Evolutionary conservation across 2,888 invertebrate genomes (phyloP).

Genomic region (Alentia gelatinosa): DNA sequence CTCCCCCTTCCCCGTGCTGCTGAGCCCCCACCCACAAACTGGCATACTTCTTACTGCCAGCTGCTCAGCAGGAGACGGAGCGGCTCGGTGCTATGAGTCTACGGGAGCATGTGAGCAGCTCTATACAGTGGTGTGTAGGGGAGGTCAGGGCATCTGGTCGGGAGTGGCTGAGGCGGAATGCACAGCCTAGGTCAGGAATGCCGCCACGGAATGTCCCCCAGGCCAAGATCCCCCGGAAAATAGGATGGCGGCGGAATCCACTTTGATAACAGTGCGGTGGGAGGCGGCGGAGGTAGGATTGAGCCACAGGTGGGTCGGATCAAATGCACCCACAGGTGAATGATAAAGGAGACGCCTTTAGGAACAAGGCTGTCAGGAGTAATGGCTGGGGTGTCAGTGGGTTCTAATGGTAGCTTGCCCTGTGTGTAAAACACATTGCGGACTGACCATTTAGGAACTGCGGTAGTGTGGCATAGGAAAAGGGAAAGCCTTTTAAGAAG

Average conservation of each 20-base stretch:
- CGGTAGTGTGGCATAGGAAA: too few species aligned
- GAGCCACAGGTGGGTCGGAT: neutral
- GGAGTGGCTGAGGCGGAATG: neutral
- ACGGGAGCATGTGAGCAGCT: neutral
- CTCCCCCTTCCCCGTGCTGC: neutral
- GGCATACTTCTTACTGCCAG: neutral
- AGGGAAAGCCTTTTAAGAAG: too few species aligned
- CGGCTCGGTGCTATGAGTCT: neutral
- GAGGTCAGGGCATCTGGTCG: neutral
- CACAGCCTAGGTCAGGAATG: neutral
- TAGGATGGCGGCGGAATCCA: neutral
- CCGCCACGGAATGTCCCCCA: neutral
- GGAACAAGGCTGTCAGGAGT: too few species aligned
- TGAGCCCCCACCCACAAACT: neutral
- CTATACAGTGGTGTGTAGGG: neutral
- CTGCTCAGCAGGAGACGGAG: neutral
- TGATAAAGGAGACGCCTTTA: too few species aligned
- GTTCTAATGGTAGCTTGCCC: too few species aligned
- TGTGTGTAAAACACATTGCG: too few species aligned
- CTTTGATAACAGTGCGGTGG: neutral
- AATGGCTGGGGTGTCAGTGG: too few species aligned
- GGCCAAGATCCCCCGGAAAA: neutral
- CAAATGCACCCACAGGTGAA: conserved; percentile 2
- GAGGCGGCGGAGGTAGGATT: neutral
- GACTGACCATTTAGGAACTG: too few species aligned